Conservation (phyloP, 2,113 vertebrate species). For the Melanotaenia duboulayi region DNA sequence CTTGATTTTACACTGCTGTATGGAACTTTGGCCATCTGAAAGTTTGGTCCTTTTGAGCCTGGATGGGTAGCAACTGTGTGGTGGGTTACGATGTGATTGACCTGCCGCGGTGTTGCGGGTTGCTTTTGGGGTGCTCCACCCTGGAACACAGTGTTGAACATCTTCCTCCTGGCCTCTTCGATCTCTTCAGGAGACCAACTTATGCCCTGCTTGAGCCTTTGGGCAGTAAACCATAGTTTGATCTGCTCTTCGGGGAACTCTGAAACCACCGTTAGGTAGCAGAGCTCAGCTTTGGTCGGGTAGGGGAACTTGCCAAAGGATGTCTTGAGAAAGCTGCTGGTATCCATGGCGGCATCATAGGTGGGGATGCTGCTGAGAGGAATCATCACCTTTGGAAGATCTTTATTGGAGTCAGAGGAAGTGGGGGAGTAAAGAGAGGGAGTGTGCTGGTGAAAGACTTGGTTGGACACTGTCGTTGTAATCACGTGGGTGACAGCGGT, state of each 20-base stretch:
- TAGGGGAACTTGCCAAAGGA: conserved; percentile 99
- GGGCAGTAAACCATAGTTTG: conserved; percentile 99
- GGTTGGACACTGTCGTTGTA: conserved; percentile 81
- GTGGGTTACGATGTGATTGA: conserved; percentile 75
- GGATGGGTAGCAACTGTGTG: conserved; percentile 87
- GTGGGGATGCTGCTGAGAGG: conserved; percentile 97
- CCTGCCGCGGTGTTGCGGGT: conserved; percentile 54
- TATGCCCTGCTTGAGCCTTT: conserved; percentile 96
- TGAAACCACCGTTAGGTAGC: conserved; percentile 96
- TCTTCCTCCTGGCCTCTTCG: conserved; percentile 94
- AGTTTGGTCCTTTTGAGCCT: conserved; percentile 83
- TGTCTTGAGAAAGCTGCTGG: conserved; percentile 97
- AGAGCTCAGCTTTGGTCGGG: conserved; percentile 97
- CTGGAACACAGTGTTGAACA: conserved; percentile 98
- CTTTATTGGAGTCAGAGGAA: conserved; percentile 81
- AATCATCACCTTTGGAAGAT: conserved; percentile 98
- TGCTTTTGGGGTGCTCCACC: conserved; percentile 80
- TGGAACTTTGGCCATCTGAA: conserved; percentile 84
- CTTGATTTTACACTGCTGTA: conserved; percentile 83
- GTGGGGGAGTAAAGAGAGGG: conserved; percentile 73
- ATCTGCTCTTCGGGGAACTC: conserved; percentile 98
- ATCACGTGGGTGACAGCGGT: conserved; percentile 87
- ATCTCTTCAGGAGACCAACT: conserved; percentile 99
- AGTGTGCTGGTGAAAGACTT: conserved; percentile 79
- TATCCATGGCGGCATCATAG: conserved; percentile 95